Evolutionary conservation across 1,140 invertebrate genomes (phyloP), one percentile per base, ranked within the genome.

Genomic region (Magallana gigas): DNA sequence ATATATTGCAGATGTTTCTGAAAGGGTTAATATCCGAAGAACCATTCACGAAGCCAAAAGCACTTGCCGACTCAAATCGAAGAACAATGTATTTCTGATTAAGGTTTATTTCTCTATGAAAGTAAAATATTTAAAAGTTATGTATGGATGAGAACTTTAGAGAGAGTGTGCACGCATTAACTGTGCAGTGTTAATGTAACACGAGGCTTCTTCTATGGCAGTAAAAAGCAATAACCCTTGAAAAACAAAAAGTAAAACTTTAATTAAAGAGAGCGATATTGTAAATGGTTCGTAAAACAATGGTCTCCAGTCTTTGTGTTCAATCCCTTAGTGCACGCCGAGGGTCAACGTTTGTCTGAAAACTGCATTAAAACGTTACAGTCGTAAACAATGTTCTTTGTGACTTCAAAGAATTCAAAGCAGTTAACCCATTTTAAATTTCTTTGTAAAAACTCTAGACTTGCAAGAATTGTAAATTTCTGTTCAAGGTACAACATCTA

Each of bases 151-250:
- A 36, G 68, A 76, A 29, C 68, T 29, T 76, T 76, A 11, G 18
- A 64, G 36, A 76, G 9, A 9, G 68, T 76, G 11, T 76, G 68
- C 68, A 76, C 68, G 68, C 68, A 76, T 48, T 76, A 76, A 29
- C 68, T 29, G 23, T 29, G 12, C 23, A 29, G 11, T 48, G 36
- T 48, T 4, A 48, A 48, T 76, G 68, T 29, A 76, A 29, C 36
- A 76, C 3, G 18, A 12, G 68, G 36, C 12, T 12, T 76, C 68
- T 76, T 23, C 18, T 76, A 29, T 29, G 5, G 36, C 36, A 48
- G 36, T 48, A 48, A 48, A 76, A 76, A 23, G 5, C 68, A 76
- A 76, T 76, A 36, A 76, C 14, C 68, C 68, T 76, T 29, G 36
- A 48, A 48, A 48, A 48, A 29, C 68, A 76, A 76, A 8, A 76